These are phyloP conservation scores for Drosophila formosana DNA, from an alignment of 2,888 invertebrate species.

Conservation along the genomic window DNA sequence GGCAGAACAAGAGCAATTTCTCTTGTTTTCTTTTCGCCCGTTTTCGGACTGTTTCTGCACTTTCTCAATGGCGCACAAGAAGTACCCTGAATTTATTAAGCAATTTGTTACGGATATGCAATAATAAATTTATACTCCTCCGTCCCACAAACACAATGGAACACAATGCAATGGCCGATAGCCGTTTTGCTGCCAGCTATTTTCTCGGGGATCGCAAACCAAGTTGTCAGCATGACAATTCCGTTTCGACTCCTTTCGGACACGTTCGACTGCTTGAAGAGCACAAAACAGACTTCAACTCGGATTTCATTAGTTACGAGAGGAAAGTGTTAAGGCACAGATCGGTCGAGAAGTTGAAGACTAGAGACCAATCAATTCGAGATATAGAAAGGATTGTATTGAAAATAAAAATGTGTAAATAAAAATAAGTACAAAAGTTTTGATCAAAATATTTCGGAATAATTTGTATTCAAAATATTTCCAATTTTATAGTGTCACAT, in stretches of 20 bases:
- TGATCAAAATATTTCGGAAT: too few species aligned
- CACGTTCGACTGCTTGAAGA: background rate
- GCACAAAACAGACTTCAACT: too few species aligned
- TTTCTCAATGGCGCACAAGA: constrained; percentile 7
- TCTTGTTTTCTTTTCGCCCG: constrained; percentile 17
- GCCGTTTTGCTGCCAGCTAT: background rate
- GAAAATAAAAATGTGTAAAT: too few species aligned
- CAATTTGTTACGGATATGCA: constrained; percentile 22
- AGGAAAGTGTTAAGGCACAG: too few species aligned
- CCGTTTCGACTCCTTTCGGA: background rate
- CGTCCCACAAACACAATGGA: background rate
- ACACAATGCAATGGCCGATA: background rate
- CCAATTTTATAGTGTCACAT: too few species aligned
- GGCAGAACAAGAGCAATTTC: constrained; percentile 52
- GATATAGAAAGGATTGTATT: too few species aligned
- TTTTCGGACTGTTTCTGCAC: constrained; percentile 18
- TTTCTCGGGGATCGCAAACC: background rate
- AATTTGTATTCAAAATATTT: too few species aligned
- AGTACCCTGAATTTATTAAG: constrained; percentile 17
- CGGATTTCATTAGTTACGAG: too few species aligned
- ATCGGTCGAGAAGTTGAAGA: too few species aligned
- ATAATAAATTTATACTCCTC: constrained; percentile 8
- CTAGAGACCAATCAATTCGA: too few species aligned
- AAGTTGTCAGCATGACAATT: constrained; percentile 2
- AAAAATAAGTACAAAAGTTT: too few species aligned